Base-by-base conservation (phyloP, 2,888 invertebrate genomes). In the Smittia aterrima region DNA sequence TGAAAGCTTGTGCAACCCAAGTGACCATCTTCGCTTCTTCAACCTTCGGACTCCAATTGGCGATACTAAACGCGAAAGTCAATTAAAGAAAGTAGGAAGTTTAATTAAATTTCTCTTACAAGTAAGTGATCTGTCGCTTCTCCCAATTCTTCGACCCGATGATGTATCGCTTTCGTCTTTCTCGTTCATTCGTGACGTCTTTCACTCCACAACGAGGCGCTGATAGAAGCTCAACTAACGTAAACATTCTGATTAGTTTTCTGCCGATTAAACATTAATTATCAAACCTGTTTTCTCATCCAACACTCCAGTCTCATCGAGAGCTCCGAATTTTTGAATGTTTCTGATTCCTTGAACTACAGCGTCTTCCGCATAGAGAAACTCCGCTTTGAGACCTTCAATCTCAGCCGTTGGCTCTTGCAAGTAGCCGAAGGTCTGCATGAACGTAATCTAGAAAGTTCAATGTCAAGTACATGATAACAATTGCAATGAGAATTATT, bases 351-450 rank as follows among this genome's bases (percentile, higher is more conserved):
- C 89, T 18, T 87, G 86, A 7, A 86, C 82, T 38, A 91, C 83
- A 1, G 90, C 87, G 73, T 85, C 85, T 77, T 87, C 84, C 1
- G 88, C 87, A 81, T 88, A 90, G 6, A 89, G 81, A 24, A 86
- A 86, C 77, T 87, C 89, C 0, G 88, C 79, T 82, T 74, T 83
- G 82, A 82, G 82, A 88, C 79, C 88, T 95, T 77, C 87, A 93
- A 78, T 97, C 96, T 86, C 93, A 94, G 85, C 90, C 96, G 83
- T 86, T 90, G 79, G 96, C 96, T 85, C 92, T 93, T 87, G 88
- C 91, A 74, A 90, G 93, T 82, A 96, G 96, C 84, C 95, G 96
- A 83, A 98, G 98, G 38, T 99, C 98, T 82, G 98, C 98, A 20
- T 99, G 25, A 47, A 74, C n/a, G 47, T 47, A 20, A 74, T 74